A percentile compares a stretch with the other conserved stretches of the same genome.
Evolutionary conservation across 1,140 invertebrate genomes (phyloP).

Genomic region (Cotesia typhae): DNA sequence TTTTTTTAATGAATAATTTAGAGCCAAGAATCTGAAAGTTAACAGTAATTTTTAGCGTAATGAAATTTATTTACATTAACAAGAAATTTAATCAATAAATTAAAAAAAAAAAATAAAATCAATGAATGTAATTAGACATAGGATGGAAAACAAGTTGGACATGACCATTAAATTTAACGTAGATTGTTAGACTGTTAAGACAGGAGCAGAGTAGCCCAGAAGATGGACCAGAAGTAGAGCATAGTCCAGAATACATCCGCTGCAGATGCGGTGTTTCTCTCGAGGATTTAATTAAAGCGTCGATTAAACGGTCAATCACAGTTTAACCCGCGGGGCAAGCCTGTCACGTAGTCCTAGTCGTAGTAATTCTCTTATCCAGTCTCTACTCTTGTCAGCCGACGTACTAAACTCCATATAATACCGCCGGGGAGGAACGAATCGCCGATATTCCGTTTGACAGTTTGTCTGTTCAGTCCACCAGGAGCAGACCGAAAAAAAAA

Average conservation of each 20-base stretch:
- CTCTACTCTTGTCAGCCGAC: constrained; percentile 13
- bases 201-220: too few species aligned
- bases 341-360: constrained; percentile 40
- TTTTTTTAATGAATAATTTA: too few species aligned
- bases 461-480: not conserved
- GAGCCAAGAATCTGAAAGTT: too few species aligned
- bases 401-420: not conserved
- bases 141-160: constrained; percentile 33
- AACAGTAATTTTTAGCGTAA: too few species aligned
- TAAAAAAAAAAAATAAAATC: too few species aligned
- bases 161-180: constrained; percentile 33
- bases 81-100: too few species aligned
- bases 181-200: constrained; percentile 42
- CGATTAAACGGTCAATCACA: constrained; percentile 54
- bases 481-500: too few species aligned
- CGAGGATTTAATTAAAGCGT: constrained; percentile 50
- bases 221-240: too few species aligned
- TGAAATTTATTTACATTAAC: too few species aligned
- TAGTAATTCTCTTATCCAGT: constrained; percentile 44
- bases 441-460: constrained; percentile 21
- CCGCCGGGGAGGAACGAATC: not conserved
- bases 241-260: too few species aligned
- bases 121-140: too few species aligned
- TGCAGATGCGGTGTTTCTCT: constrained; percentile 24
- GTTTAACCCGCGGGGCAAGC: constrained; percentile 42